Evolutionary conservation across 92 coral and sea anemone species (phyloP), one percentile per base, ranked within the genome.

Genomic region (Diadumene lineata): DNA sequence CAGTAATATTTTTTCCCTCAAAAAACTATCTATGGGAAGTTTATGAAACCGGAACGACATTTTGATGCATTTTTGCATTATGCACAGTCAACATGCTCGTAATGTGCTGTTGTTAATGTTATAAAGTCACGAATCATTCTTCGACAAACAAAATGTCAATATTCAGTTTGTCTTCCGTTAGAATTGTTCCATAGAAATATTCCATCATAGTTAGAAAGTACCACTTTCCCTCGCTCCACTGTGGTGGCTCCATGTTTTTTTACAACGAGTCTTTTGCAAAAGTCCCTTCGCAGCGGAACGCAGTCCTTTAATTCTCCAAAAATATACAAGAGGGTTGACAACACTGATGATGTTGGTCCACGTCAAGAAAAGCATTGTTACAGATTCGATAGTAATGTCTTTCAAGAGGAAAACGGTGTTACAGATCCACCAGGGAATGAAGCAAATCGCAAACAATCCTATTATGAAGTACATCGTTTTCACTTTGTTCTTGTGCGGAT

Each of bases 391-490:
- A n/a, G n/a, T n/a, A n/a, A n/a, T n/a, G 1, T 7, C 23, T 25
- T 23, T 22, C 29, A 11, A 58, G 17, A 22, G 1, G 31, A 22
- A 18, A 16, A 28, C 43, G 3, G n/a, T n/a, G n/a, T 28, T 30
- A 22, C 15, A 1, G 31, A 62, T 26, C 29, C 17, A 22, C 43
- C 31, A 7, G 31, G 68, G 43, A 62, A 62, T 6, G n/a, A 62
- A 28, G 17, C 75, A 70, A 18, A 70, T 18, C 11, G 55, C 26
- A 31, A 70, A 70, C 0, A 18, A 31, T 31, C 64, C 60, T 4
- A 51, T 29, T 63, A 70, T 70, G 27, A 2, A 70, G 50, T 70
- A 24, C 75, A 70, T 70, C 18, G 75, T 70, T 25, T 51, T 70
- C 46, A 70, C 48, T 2, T 63, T 48, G 19, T 55, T 70, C 64